Evolutionary conservation across 2,888 invertebrate genomes (phyloP), one percentile per base, ranked within the genome.

Genomic region (Busseola fusca): DNA sequence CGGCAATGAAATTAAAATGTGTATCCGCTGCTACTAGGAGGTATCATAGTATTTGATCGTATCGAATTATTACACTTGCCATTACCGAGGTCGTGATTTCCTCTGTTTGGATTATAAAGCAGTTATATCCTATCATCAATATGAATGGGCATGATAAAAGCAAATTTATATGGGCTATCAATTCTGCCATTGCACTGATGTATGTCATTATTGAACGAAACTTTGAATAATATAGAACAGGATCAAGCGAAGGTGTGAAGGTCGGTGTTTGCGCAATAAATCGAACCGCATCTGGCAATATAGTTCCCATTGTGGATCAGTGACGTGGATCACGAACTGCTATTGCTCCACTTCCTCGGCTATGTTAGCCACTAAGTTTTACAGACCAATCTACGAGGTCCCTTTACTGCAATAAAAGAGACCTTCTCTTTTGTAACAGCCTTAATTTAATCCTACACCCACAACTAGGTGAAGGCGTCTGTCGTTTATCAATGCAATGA

Each of bases 281-380:
- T 91, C 89, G 90, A 89, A 90, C 87, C 86, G 85, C 87, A 89
- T 90, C 89, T 88, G 86, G 87, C 88, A 88, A 90, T 91, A 89
- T 88, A 88, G 86, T 89, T 90, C 87, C 90, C 86, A 91, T 93
- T 93, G 92, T 93, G 83, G 83, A 85, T 86, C 79, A 86, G 86
- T 87, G 88, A 90, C 89, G 90, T 88, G 84, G 80, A 90, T 91
- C 93, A 93, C 93, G 92, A 92, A 82, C 81, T 85, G 79, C 86
- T 83, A 87, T 88, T 89, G 89, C 87, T 88, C 89, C 82, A 89
- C 83, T 89, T 88, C 87, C 84, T 86, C 82, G 78, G 85, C 84
- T 85, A 86, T 86, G 74, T 80, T 82, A 76, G 76, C 80, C 81
- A 78, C 80, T 80, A 73, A 72, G 75, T 69, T 77, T 72, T 77